Base-by-base conservation (phyloP, 2,888 invertebrate species). In the Oxytorus armatus region DNA sequence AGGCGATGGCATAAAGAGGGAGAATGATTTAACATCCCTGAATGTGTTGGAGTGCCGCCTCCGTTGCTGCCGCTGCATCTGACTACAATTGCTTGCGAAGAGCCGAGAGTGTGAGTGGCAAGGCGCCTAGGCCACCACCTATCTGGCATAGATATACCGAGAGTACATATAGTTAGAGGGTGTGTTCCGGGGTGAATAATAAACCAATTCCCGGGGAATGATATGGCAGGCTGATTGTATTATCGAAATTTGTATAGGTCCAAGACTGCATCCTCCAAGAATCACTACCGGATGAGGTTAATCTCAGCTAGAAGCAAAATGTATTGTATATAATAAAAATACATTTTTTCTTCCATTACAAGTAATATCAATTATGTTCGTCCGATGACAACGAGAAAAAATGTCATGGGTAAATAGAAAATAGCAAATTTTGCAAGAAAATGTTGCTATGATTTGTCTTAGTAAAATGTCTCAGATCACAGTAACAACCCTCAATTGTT, bases 201-300 rank as follows among this genome's bases (percentile, higher is more conserved):
- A 86, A 88, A 86, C 86, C 86, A 86, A 86, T 88, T 85, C 80
- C 75, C 82, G 39, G 36, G 66, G 82, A 83, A 85, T 84, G 79
- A 85, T 85, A 84, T 77, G 55, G 74, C 47, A 33, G 23, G 18
- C 42, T 70, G 72, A 39, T 77, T 72, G 65, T 72, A 49, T 72
- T 65, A 72, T 77, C 21, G 70, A 55, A 21, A 49, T 72, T 70
- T 65, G 70, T 65, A 65, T 23, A 63, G 36, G 25, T 8, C 33
- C 36, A n/a, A n/a, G 36, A 70, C 42, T 47, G 53, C 69, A 44
- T 25, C 8, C 10, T 23, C 29, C 21, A 36, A 33, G 14, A 8
- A 39, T 1, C 21, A 21, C 14, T n/a, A n/a, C 33, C 70, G 21
- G 29, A 25, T 10, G 21, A 55, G 18, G 14, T 23, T n/a, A 51